Percentiles rank a stretch among this genome's conserved stretches.
Conservation (phyloP, 2,888 invertebrate genomes). For the Rhagonycha lutea region DNA sequence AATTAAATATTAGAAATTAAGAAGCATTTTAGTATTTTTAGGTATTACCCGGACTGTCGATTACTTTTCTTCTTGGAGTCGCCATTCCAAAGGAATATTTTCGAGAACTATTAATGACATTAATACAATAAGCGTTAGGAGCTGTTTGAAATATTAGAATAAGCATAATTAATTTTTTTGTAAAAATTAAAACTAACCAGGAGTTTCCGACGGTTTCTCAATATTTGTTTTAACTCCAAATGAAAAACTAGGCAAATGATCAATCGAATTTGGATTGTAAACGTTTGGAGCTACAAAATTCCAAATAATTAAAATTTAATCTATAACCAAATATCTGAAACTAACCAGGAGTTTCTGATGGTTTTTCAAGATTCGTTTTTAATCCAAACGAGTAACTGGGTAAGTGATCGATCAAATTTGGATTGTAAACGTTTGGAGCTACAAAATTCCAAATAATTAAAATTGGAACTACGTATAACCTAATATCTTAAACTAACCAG, state of each 20-base stretch:
- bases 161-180: conserved; percentile 1
- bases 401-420: conserved; percentile 67
- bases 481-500: conserved; percentile 55
- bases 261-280: conserved; percentile 60
- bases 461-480: not conserved
- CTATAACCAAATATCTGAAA: not conserved
- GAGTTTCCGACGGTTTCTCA: conserved; percentile 60
- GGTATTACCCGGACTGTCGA: not conserved
- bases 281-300: conserved; percentile 65
- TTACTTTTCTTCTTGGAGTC: not conserved
- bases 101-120: conserved; percentile 23
- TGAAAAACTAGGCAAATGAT: conserved; percentile 64
- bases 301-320: not conserved
- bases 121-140: conserved; percentile 48
- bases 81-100: conserved; percentile 59
- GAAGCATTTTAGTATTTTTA: not conserved
- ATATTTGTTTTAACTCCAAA: conserved; percentile 62
- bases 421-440: conserved; percentile 76
- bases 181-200: conserved; percentile 51
- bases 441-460: not conserved
- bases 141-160: conserved; percentile 36
- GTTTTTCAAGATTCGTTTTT: conserved; percentile 63
- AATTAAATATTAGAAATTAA: conserved; percentile 24
- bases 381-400: conserved; percentile 72
- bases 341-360: conserved; percentile 65